These are phyloP conservation scores for Paradoxurus hermaphroditus DNA, from an alignment of 2,113 vertebrate species.

Conservation along the genomic window DNA sequence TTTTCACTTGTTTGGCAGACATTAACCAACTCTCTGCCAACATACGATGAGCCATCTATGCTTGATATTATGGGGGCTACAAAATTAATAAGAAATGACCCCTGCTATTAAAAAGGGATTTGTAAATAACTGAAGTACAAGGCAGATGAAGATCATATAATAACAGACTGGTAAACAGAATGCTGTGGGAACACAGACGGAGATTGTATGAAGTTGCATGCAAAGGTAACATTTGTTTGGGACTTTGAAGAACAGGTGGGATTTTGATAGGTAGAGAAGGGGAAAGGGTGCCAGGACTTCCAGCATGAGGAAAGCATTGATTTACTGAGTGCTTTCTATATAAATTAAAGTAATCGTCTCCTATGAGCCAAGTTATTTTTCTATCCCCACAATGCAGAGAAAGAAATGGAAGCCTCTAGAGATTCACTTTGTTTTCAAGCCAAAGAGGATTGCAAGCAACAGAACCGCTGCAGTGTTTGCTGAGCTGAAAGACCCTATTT, in stretches of 20 bases:
- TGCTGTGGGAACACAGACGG: not conserved
- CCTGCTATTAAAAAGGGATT: not conserved
- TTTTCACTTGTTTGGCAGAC: conserved; percentile 3
- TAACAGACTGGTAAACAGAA: not conserved
- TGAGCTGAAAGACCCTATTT: not conserved
- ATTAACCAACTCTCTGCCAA: not conserved
- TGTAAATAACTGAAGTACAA: not conserved
- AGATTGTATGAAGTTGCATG: not conserved
- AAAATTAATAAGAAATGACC: not conserved
- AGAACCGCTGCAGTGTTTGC: not conserved
- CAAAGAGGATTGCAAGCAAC: not conserved
- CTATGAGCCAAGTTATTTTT: not conserved
- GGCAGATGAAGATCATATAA: not conserved
- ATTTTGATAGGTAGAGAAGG: not conserved
- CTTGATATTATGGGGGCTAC: not conserved
- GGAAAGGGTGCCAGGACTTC: not conserved
- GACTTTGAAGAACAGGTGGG: not conserved
- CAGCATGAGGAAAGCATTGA: not conserved
- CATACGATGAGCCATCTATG: not conserved
- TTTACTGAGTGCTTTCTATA: not conserved
- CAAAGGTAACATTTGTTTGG: not conserved
- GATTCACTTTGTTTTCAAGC: not conserved
- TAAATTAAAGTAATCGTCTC: not conserved
- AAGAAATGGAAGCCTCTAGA: not conserved
- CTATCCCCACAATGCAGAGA: not conserved